Evolutionary conservation across 2,797 vertebrate species (phyloP), one percentile per base, ranked within the genome.

Genomic region (Intellagama lesueurii): DNA sequence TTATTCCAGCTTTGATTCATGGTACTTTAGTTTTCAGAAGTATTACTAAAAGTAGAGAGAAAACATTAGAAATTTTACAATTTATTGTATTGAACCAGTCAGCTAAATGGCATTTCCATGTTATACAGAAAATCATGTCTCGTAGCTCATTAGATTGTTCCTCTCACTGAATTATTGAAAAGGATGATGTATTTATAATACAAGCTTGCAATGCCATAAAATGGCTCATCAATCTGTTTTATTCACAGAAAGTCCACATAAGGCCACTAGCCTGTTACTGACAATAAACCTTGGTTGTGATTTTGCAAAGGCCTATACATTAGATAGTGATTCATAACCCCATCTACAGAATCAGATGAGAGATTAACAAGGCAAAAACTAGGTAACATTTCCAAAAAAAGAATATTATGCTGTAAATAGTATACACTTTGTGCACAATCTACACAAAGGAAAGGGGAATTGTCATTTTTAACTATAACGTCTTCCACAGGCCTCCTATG

Each of bases 221-320:
- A 97, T 92, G 97, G 96, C 94, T 97, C 97, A 97, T 97, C 96
- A 97, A 97, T 96, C 96, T 96, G 95, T 96, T 97, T 97, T 97
- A 97, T 97, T 96, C 95, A 94, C 91, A 94, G 91, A 91, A 97
- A 96, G 95, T 96, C 96, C 95, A 96, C 94, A 94, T 96, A 97
- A 96, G 96, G 95, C 95, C 94, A 96, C 95, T 96, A 96, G 95
- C 93, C 96, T 96, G 96, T 96, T 97, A 97, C 95, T 95, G 92
- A 96, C 92, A 97, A 97, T 97, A 97, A 97, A 97, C 95, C 95
- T 96, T 95, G 92, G 93, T 94, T 94, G 92, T 96, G 76, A 97
- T 96, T 97, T 97, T 95, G 94, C 93, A 86, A 97, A 96, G 96
- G 94, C 94, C 94, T 95, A 92, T 89, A 92, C 95, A 96, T 96